Evolutionary conservation across 64 coral and sea anemone species (phyloP).

Genomic region (Anthopleura sola): DNA sequence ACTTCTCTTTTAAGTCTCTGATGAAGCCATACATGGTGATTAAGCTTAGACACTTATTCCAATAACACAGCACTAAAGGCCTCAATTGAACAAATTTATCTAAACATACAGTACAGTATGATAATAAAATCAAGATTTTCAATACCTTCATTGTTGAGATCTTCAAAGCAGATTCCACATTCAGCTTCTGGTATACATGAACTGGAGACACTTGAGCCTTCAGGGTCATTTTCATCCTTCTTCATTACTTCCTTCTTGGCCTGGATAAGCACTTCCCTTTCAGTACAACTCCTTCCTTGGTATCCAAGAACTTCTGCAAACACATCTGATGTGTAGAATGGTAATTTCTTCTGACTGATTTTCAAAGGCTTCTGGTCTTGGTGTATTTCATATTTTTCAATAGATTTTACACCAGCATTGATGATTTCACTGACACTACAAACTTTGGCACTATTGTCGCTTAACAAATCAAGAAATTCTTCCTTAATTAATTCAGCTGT

Average conservation of each 20-base stretch:
- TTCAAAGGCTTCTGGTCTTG: background rate
- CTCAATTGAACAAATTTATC: no score
- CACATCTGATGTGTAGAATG: background rate
- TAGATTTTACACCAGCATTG: constrained; percentile 15
- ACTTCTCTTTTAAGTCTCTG: no score
- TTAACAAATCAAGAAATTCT: constrained; percentile 5
- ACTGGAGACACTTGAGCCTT: background rate
- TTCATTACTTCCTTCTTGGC: background rate
- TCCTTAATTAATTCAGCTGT: background rate
- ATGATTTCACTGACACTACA: constrained; percentile 18
- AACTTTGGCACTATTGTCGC: background rate
- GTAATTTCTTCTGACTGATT: background rate
- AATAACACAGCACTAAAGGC: no score
- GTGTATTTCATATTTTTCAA: background rate
- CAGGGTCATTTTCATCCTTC: background rate
- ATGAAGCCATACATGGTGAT: no score
- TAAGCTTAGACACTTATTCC: no score
- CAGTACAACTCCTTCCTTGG: background rate
- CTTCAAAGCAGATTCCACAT: constrained; percentile 45
- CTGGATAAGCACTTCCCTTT: background rate
- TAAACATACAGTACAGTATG: no score
- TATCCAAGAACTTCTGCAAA: constrained; percentile 48
- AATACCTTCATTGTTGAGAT: background rate
- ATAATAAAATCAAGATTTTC: background rate
- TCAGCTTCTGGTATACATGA: background rate